A percentile compares a stretch with the other conserved stretches of the same genome.
Evolutionary conservation across 1,140 invertebrate species (phyloP).

Genomic region (Brachystomella parvula): DNA sequence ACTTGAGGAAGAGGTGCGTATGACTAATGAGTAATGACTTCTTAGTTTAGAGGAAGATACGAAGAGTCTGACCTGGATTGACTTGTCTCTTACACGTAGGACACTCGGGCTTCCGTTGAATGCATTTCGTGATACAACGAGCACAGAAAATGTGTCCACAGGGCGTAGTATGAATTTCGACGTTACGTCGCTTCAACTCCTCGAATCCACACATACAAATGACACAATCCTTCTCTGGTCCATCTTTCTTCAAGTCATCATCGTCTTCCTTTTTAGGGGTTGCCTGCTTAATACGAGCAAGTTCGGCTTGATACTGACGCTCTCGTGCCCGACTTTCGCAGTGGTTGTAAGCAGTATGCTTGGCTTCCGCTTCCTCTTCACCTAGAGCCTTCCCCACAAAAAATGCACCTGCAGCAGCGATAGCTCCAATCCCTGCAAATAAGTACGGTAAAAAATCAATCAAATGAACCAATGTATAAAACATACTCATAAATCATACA

Average conservation of each 20-base stretch:
- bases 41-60: slow-evolving; percentile 21
- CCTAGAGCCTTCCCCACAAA: slow-evolving; percentile 14
- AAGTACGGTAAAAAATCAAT: not conserved
- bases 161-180: slow-evolving; percentile 24
- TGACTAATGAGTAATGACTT: too few species aligned
- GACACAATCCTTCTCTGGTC: slow-evolving; percentile 15
- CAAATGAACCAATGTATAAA: not conserved
- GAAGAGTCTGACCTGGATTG: slow-evolving; percentile 15
- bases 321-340: not conserved
- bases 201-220: slow-evolving; percentile 22
- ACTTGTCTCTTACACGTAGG: slow-evolving; percentile 12
- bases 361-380: not conserved
- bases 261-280: not conserved
- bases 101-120: not conserved
- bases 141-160: slow-evolving; percentile 23
- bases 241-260: slow-evolving; percentile 4
- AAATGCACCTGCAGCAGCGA: slow-evolving; percentile 10
- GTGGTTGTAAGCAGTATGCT: not conserved
- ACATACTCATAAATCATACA: not conserved
- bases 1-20: too few species aligned
- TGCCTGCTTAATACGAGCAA: not conserved
- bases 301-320: not conserved
- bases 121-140: not conserved
- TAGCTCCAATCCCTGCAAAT: slow-evolving; percentile 7
- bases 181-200: slow-evolving; percentile 12